Conservation (phyloP, 2,888 invertebrate genomes). For the Ornithoptera priamus region DNA sequence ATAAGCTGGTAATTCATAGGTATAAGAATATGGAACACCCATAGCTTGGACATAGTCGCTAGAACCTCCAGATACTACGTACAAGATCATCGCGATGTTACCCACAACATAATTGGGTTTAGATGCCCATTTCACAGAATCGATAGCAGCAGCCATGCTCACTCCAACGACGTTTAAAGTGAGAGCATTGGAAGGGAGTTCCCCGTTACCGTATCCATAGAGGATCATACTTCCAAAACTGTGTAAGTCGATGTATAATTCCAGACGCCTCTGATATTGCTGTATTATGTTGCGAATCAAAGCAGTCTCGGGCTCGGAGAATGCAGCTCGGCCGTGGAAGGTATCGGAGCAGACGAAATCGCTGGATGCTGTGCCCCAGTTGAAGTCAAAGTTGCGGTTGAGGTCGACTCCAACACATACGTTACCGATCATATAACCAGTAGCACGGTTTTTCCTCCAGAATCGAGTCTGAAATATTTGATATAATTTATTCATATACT, state of each 20-base stretch:
- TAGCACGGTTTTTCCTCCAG: constrained; percentile 84
- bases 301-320: constrained; percentile 84
- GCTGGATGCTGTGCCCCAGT: constrained; percentile 82
- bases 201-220: constrained; percentile 58
- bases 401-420: constrained; percentile 85
- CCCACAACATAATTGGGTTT: constrained; percentile 74
- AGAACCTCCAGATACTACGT: constrained; percentile 82
- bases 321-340: constrained; percentile 81
- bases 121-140: constrained; percentile 61
- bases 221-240: constrained; percentile 84
- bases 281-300: constrained; percentile 79
- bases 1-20: constrained; percentile 80
- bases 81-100: constrained; percentile 69
- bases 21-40: constrained; percentile 78
- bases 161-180: constrained; percentile 62
- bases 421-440: constrained; percentile 43
- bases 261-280: constrained; percentile 65
- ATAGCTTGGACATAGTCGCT: constrained; percentile 81
- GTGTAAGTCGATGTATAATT: constrained; percentile 86
- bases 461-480: constrained; percentile 66
- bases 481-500: too few relatives aligned
- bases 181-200: constrained; percentile 71
- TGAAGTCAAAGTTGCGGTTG: constrained; percentile 86
- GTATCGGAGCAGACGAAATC: constrained; percentile 77
- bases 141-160: constrained; percentile 66